A percentile compares a stretch with the other conserved stretches of the same genome.
Evolutionary conservation across 2,113 vertebrate species (phyloP).

Genomic region (Hippoglossus stenolepis): DNA sequence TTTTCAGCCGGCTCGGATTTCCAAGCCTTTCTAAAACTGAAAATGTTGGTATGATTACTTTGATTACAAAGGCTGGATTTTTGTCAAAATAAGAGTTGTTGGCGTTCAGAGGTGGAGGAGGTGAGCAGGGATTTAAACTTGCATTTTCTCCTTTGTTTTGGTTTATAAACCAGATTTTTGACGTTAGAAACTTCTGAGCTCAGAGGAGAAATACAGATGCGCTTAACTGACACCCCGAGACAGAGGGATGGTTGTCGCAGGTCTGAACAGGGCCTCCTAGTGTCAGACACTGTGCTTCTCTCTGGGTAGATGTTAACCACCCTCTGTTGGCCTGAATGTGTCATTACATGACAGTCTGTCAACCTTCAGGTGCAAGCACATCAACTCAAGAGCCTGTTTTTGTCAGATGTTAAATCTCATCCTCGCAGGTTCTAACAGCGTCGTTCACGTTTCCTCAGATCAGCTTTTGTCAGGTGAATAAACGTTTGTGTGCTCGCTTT

Average conservation of each 20-base stretch:
- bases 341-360: conserved; percentile 68
- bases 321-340: conserved; percentile 78
- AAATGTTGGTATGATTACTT: background rate
- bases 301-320: conserved; percentile 71
- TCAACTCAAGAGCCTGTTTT: conserved; percentile 26
- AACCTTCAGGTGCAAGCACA: conserved; percentile 41
- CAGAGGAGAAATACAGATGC: background rate
- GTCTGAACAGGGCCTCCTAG: background rate
- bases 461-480: conserved; percentile 19
- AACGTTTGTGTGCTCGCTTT: conserved; percentile 2
- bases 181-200: background rate
- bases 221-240: background rate
- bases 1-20: conserved; percentile 18
- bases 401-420: conserved; percentile 25
- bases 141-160: background rate
- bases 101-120: background rate
- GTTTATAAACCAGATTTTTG: background rate
- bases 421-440: conserved; percentile 5
- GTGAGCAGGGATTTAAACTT: background rate
- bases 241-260: background rate
- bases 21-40: background rate
- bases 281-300: conserved; percentile 9
- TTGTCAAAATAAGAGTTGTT: background rate
- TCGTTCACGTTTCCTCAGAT: conserved; percentile 18
- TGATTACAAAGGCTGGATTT: background rate